These are phyloP conservation scores for Petromus typicus DNA, from an alignment of 2,113 vertebrate genomes.

Conservation along the genomic window DNA sequence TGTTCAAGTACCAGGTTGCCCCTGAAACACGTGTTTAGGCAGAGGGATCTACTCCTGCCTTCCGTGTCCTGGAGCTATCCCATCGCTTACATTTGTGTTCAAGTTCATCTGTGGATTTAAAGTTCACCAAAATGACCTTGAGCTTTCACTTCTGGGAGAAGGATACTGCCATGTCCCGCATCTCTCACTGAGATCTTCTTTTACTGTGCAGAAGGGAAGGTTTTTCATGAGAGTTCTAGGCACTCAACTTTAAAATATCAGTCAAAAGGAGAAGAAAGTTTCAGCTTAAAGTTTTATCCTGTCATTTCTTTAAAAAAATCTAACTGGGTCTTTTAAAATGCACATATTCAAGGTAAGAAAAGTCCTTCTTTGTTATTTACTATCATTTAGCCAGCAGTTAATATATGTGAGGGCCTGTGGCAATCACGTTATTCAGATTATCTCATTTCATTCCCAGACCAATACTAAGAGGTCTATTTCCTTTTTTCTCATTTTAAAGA, in stretches of 20 bases:
- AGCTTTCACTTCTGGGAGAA: background rate
- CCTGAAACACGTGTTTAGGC: background rate
- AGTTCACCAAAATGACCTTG: background rate
- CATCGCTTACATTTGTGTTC: background rate
- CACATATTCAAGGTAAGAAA: background rate
- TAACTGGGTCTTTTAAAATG: background rate
- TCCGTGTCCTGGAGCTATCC: background rate
- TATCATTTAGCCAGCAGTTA: background rate
- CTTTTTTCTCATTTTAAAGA: constrained; percentile 18
- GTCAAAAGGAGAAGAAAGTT: background rate
- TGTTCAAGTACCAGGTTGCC: background rate
- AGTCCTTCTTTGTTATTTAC: background rate
- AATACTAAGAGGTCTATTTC: background rate
- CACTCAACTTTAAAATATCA: background rate
- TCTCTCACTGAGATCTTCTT: background rate
- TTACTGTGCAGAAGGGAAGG: background rate
- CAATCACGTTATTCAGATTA: background rate
- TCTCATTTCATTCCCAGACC: background rate
- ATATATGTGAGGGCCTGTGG: background rate
- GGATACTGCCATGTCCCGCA: background rate
- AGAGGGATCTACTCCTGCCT: background rate
- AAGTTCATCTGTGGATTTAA: background rate
- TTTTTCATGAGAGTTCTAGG: background rate
- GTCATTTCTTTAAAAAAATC: background rate
- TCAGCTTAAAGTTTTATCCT: background rate